Evolutionary conservation across 2,797 vertebrate genomes (phyloP).

Genomic region (Triplophysa bombifrons): DNA sequence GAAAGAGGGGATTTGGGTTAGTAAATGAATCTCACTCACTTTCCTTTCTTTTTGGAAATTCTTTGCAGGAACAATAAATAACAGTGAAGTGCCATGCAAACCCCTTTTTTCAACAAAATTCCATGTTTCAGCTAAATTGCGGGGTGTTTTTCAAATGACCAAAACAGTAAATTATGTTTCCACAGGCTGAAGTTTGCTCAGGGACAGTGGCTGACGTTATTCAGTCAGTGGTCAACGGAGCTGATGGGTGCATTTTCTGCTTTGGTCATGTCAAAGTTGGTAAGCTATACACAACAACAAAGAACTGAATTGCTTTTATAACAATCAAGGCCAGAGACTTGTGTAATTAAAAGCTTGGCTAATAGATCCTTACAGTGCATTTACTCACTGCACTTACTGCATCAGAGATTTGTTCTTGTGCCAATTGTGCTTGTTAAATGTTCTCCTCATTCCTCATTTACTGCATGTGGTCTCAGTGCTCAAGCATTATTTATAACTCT

Average conservation of each 20-base stretch:
- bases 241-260: conserved; percentile 98
- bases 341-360: conserved; percentile 72
- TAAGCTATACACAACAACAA: conserved; percentile 70
- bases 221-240: conserved; percentile 96
- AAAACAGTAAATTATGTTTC: conserved; percentile 1
- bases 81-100: no score
- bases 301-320: conserved; percentile 14
- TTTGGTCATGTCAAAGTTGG: conserved; percentile 95
- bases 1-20: no score
- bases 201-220: conserved; percentile 97
- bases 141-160: neutral
- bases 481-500: conserved; percentile 31
- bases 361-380: conserved; percentile 69
- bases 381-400: conserved; percentile 21
- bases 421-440: conserved; percentile 35
- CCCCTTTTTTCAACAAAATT: neutral
- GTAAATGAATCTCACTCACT: no score
- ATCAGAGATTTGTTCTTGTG: conserved; percentile 57
- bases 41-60: no score
- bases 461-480: conserved; percentile 8
- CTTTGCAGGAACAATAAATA: no score
- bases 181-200: conserved; percentile 92
- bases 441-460: conserved; percentile 33
- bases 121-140: neutral
- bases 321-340: conserved; percentile 61